Evolutionary conservation across 2,113 vertebrate genomes (phyloP).

Genomic region (Lota lota): DNA sequence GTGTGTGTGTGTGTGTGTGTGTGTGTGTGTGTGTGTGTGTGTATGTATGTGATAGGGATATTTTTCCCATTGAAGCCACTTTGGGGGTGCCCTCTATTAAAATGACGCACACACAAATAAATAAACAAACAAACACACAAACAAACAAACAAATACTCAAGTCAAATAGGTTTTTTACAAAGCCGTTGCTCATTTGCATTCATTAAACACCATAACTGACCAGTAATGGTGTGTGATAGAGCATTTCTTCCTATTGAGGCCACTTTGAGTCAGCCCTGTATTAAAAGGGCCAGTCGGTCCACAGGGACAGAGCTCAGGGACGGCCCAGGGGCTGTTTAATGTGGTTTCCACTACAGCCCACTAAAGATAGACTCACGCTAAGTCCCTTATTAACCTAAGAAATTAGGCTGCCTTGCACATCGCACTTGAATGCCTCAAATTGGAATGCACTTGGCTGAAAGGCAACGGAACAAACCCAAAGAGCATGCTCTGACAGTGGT

Average conservation of each 20-base stretch:
- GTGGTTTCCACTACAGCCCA: conserved; percentile 60
- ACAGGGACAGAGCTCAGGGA: conserved; percentile 61
- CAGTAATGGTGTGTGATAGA: neutral
- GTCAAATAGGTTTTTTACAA: too few species aligned
- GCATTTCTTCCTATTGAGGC: conserved; percentile 60
- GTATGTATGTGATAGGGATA: too few species aligned
- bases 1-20: too few species aligned
- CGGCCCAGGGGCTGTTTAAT: conserved; percentile 63
- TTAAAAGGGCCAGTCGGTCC: conserved; percentile 61
- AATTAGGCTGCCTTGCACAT: conserved; percentile 66
- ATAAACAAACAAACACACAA: too few species aligned
- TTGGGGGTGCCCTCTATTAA: too few species aligned
- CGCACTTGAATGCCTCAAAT: conserved; percentile 42
- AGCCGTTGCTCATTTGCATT: too few species aligned
- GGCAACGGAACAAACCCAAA: conserved; percentile 28
- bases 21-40: too few species aligned
- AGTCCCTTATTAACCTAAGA: conserved; percentile 68
- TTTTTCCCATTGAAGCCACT: too few species aligned
- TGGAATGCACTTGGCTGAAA: conserved; percentile 45
- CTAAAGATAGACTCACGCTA: conserved; percentile 68
- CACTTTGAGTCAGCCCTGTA: conserved; percentile 55
- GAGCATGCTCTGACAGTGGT: conserved; percentile 1
- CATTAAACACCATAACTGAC: too few species aligned
- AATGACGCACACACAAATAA: too few species aligned
- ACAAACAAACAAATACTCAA: too few species aligned